phyloP scores from a whole-genome alignment of 2,797 vertebrate genomes.

The Coreius guichenoti region DNA sequence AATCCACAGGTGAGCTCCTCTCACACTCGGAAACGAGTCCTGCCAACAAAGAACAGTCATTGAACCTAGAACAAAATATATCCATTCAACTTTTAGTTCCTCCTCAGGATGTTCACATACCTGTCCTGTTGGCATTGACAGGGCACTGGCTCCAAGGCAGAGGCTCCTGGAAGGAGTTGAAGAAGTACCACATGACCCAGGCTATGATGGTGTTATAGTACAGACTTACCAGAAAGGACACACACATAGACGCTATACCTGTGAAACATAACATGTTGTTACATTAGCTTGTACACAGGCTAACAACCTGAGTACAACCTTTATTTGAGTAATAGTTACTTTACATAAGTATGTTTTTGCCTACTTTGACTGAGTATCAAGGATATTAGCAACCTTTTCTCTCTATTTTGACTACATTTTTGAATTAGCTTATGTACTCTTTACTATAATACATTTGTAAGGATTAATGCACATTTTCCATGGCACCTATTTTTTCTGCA shows the following conservation, averaged over 20 bases:
- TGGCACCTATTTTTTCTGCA: too few relatives aligned
- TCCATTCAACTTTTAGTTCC: neutral
- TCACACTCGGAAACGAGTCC: conserved; percentile 81
- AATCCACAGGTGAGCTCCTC: conserved; percentile 88
- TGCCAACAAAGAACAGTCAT: conserved; percentile 59
- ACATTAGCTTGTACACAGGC: neutral
- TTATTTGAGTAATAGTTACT: too few relatives aligned
- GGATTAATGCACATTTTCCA: too few relatives aligned
- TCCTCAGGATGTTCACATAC: conserved; percentile 65
- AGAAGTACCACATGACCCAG: conserved; percentile 94
- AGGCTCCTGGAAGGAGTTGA: conserved; percentile 93
- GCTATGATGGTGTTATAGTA: conserved; percentile 94
- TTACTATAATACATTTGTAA: too few relatives aligned
- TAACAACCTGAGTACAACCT: too few relatives aligned
- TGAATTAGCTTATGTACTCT: too few relatives aligned
- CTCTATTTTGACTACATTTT: too few relatives aligned
- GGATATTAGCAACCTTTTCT: too few relatives aligned
- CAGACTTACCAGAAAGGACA: conserved; percentile 86
- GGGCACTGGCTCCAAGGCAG: conserved; percentile 88
- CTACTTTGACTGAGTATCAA: too few relatives aligned
- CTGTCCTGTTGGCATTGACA: conserved; percentile 78
- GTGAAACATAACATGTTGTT: conserved; percentile 10
- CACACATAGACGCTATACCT: conserved; percentile 89
- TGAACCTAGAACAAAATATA: neutral
- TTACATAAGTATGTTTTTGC: too few relatives aligned